These are phyloP conservation scores for Gibbula magus DNA, from an alignment of 2,888 invertebrate species.

Conservation along the genomic window DNA sequence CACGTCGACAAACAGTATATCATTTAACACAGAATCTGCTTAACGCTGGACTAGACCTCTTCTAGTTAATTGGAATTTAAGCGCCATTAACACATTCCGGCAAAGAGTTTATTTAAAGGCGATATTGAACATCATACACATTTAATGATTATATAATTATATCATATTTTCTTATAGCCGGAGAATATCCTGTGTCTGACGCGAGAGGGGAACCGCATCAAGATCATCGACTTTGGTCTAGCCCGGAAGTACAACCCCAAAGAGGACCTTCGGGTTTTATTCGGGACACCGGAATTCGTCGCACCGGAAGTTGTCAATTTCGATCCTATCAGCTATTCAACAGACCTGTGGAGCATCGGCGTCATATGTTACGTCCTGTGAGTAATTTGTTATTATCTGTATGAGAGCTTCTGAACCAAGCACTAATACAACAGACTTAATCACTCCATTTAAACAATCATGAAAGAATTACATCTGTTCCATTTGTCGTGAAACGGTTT, in stretches of 20 bases:
- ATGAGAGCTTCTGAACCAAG: not conserved
- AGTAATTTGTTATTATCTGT: constrained; percentile 76
- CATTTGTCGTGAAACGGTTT: too few species aligned
- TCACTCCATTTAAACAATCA: not conserved
- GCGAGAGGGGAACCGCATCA: constrained; percentile 96
- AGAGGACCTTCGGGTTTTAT: constrained; percentile 90
- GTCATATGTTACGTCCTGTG: constrained; percentile 98
- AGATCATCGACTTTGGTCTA: constrained; percentile 98
- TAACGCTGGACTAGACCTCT: too few species aligned
- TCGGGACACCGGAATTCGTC: constrained; percentile 99
- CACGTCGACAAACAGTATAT: too few species aligned
- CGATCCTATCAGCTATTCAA: constrained; percentile 94
- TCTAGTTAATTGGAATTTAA: too few species aligned
- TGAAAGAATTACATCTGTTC: not conserved
- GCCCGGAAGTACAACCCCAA: constrained; percentile 93
- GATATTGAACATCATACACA: not conserved
- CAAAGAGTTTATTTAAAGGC: too few species aligned
- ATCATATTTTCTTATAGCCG: constrained; percentile 81
- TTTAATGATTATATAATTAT: not conserved
- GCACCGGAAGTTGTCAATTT: constrained; percentile 99
- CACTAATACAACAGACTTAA: too few species aligned
- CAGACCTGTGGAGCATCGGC: constrained; percentile 99
- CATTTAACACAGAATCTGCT: too few species aligned
- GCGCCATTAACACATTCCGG: too few species aligned
- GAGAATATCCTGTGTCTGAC: constrained; percentile 98